phyloP scores from a whole-genome alignment of 92 coral and sea anemone species.

The Porites rus region DNA sequence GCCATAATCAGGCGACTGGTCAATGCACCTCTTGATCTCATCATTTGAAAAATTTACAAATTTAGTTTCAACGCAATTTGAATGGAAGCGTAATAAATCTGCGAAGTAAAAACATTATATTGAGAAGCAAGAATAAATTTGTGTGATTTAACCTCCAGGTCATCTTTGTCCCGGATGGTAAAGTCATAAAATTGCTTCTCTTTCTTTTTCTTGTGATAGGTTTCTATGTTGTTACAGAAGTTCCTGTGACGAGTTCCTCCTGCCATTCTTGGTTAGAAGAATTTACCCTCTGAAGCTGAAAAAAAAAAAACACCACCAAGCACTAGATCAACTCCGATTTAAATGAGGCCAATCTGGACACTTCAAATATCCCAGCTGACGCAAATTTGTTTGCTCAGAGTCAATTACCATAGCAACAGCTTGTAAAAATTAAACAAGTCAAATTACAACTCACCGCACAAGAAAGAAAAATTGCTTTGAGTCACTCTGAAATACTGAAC shows the following conservation, averaged over 20 bases:
- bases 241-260: not conserved
- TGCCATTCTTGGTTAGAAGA: not conserved
- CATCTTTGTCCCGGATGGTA: conserved; percentile 17
- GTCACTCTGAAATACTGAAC: too few relatives aligned
- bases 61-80: not conserved
- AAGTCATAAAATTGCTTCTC: conserved; percentile 18
- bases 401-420: too few relatives aligned
- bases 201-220: conserved; percentile 2
- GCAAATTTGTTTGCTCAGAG: too few relatives aligned
- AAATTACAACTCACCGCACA: too few relatives aligned
- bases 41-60: not conserved
- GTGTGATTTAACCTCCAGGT: not conserved
- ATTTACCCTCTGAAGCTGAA: too few relatives aligned
- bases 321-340: too few relatives aligned
- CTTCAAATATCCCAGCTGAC: too few relatives aligned
- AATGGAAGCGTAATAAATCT: not conserved
- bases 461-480: too few relatives aligned
- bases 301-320: too few relatives aligned
- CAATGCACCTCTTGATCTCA: not conserved
- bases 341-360: too few relatives aligned
- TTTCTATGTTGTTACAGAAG: conserved; percentile 1
- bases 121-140: conserved; percentile 21
- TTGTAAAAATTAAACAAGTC: too few relatives aligned
- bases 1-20: not conserved
- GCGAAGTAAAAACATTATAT: conserved; percentile 25